Evolutionary conservation across 2,113 vertebrate genomes (phyloP), one percentile per base, ranked within the genome.

Genomic region (Etia nguti): DNA sequence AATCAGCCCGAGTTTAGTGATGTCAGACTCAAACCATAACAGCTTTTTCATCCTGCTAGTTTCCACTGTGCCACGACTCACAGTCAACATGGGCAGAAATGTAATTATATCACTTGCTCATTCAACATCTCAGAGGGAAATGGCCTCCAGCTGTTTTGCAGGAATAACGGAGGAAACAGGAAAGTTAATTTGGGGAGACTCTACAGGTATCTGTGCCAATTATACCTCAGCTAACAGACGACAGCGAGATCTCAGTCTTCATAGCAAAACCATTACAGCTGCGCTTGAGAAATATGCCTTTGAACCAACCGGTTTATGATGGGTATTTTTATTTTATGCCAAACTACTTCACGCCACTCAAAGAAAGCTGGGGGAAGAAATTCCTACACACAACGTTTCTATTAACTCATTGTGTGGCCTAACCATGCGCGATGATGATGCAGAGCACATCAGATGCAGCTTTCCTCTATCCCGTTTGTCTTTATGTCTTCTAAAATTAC

Each of bases 391-490:
- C 48, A 83, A 60, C 52, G 1, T 87, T 83, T 88, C 54, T 80
- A 43, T 59, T 34, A 85, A 85, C 46, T 84, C 31, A 48, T 5
- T 2, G 80, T 75, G 81, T 20, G 41, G 87, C 59, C 65, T 79
- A 88, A 80, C 54, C 86, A 83, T 34, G 73, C 16, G 4, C 83
- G 7, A 57, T 86, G 82, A 81, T 77, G 70, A 82, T 79, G 86
- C 84, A 55, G 73, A 43, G 79, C 38, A 26, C 2, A 68, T 56
- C 89, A 92, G 90, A 90, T 89, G 88, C 77, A 83, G 79, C 79
- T 54, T 38, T 36, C 65, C 54, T 87, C 62, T 54, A 48, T 83
- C 83, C 38, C 80, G 60, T 92, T 93, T 88, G 80, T 91, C 92
- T 91, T 87, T 24, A 15, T 84, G 65, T 41, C 70, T 52, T 82